Conservation (phyloP, 1,140 invertebrate species). For the Wiebesia pumilae region DNA sequence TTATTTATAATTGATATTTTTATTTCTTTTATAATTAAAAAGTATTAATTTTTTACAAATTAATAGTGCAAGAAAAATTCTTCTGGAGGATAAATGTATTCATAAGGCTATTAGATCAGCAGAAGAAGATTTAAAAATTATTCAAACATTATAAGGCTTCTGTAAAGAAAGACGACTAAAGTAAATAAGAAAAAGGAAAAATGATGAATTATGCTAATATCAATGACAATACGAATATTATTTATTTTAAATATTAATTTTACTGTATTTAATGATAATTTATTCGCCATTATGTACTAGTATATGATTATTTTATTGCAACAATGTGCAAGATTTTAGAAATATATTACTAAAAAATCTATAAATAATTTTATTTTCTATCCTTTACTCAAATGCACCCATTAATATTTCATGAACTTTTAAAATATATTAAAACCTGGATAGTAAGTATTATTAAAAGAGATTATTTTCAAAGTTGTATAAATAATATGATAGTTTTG, state of each 20-base stretch:
- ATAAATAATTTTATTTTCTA: background rate
- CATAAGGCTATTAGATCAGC: background rate
- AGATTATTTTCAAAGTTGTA: background rate
- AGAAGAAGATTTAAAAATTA: background rate
- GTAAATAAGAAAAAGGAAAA: background rate
- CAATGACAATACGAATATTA: no score
- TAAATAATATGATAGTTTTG: background rate
- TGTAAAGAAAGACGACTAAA: no score
- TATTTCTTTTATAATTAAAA: background rate
- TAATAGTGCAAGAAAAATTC: background rate
- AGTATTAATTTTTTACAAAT: constrained; percentile 7
- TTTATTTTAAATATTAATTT: no score
- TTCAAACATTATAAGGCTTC: background rate
- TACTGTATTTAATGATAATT: no score
- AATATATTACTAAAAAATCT: background rate
- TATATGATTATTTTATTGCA: no score
- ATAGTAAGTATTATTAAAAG: background rate
- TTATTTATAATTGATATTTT: background rate
- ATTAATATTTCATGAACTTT: no score
- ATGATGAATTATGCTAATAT: no score
- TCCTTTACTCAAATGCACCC: no score
- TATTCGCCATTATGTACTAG: no score
- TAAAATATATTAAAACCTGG: background rate
- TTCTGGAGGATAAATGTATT: background rate
- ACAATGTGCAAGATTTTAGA: no score